Percentiles rank a stretch among this genome's conserved stretches.
These are phyloP conservation scores for Patagioenas fasciata DNA, from an alignment of 2,113 vertebrate genomes.

Conservation along the genomic window DNA sequence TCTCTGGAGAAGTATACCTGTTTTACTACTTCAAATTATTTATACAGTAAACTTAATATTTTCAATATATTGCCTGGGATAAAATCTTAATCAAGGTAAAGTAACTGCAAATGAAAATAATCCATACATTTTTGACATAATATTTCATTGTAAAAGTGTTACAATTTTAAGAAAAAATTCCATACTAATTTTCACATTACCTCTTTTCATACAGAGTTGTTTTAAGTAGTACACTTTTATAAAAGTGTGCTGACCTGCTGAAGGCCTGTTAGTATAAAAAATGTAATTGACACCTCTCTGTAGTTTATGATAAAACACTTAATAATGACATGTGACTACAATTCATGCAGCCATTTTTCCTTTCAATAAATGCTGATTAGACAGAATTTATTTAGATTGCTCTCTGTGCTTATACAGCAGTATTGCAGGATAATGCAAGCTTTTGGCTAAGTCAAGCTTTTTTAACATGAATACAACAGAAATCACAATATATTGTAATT, in stretches of 20 bases:
- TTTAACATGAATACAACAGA: not conserved
- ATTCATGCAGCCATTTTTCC: not conserved
- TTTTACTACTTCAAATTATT: not conserved
- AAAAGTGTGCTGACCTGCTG: not conserved
- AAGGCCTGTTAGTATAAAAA: not conserved
- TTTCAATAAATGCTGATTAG: conserved; percentile 21
- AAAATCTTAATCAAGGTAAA: conserved; percentile 58
- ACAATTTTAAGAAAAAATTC: conserved; percentile 23
- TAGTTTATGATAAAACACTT: not conserved
- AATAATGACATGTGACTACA: not conserved
- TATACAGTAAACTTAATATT: not conserved
- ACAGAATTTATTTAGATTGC: not conserved
- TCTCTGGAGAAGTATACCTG: not conserved
- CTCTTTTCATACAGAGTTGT: not conserved
- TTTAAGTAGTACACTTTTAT: not conserved
- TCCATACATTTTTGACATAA: conserved; percentile 18
- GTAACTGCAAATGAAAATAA: conserved; percentile 59
- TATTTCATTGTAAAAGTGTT: conserved; percentile 56
- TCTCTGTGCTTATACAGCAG: not conserved
- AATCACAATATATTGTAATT: not conserved
- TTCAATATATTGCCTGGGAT: not conserved
- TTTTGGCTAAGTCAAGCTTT: conserved; percentile 17
- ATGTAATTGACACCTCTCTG: not conserved
- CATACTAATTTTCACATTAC: not conserved
- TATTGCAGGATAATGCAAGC: not conserved